Evolutionary conservation across 2,888 invertebrate species (phyloP), one percentile per base, ranked within the genome.

Genomic region (Pilophorus perplexus): DNA sequence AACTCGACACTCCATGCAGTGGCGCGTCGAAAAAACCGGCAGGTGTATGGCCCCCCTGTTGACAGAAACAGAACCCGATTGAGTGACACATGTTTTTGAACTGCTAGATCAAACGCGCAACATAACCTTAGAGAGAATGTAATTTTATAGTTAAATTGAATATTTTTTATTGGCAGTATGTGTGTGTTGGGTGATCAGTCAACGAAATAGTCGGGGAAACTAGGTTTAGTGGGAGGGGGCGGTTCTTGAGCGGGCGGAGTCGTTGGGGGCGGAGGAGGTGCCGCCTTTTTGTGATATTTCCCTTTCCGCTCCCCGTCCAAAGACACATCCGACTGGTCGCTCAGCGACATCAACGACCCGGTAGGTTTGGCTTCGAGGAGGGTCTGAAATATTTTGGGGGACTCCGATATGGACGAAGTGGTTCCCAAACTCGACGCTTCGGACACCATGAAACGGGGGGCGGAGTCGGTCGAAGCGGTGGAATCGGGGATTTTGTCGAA

Each of bases 221-320:
- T 54, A 2, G 50, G 64, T 8, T 27, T 18, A 8, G 40, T 25
- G 1, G 59, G 59, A 18, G 18, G 20, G 23, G 38, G 8, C 5
- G 10, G 5, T 10, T 27, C 54, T 3, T 25, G 38, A 6, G 46
- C 3, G 1, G 48, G 37, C 3, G 46, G 38, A 12, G 23, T 12
- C 20, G 20, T 27, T 12, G 38, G 37, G 8, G 67, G 71, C 6
- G 80, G 80, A 1, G 75, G 74, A 23, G 81, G 81, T 10, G 81
- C 81, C 73, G 78, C 80, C 16, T 75, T 73, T 75, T 81, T 81
- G 1, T 80, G 80, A 71, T 81, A 79, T 75, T 78, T 80, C 18
- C 80, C 80, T 72, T 72, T 79, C 80, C 74, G 77, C 76, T 73
- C 75, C 77, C 69, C 70, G 74, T 73, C 76, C 78, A 48, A 23